Evolutionary conservation across 2,888 invertebrate genomes (phyloP).

Genomic region (Machimus rusticus): DNA sequence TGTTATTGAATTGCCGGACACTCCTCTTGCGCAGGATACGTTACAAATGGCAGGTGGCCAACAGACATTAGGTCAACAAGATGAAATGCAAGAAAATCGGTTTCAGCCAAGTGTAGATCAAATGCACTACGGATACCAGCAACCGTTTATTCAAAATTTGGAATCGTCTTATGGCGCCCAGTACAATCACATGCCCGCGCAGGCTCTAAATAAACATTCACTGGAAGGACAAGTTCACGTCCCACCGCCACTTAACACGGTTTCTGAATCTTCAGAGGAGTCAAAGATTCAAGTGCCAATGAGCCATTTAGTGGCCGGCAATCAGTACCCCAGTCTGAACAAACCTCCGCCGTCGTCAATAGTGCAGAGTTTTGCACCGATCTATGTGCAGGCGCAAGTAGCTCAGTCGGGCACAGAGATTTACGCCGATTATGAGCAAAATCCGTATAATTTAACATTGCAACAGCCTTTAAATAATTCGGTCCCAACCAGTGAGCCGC

Average conservation of each 20-base stretch:
- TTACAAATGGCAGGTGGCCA: neutral
- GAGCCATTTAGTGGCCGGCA: slow-evolving; percentile 56
- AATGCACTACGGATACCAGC: neutral
- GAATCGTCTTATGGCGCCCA: neutral
- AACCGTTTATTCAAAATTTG: neutral
- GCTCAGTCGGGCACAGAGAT: slow-evolving; percentile 54
- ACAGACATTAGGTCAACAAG: neutral
- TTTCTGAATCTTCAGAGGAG: slow-evolving; percentile 5
- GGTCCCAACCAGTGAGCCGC: slow-evolving; percentile 42
- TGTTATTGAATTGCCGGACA: slow-evolving; percentile 57
- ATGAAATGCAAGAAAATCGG: neutral
- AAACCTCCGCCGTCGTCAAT: slow-evolving; percentile 55
- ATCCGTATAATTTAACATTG: slow-evolving; percentile 63
- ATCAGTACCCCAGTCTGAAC: slow-evolving; percentile 58
- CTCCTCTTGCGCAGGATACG: slow-evolving; percentile 49
- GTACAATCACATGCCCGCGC: neutral
- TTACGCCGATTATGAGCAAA: slow-evolving; percentile 60
- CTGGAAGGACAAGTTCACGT: slow-evolving; percentile 3
- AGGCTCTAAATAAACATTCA: slow-evolving; percentile 42
- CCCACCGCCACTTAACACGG: neutral
- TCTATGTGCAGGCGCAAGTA: slow-evolving; percentile 51
- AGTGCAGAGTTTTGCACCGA: slow-evolving; percentile 60
- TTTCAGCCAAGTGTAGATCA: neutral
- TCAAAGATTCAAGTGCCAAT: slow-evolving; percentile 55
- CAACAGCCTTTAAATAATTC: slow-evolving; percentile 51